phyloP scores from a whole-genome alignment of 2,797 vertebrate species.

The Acropternis orthonyx region DNA sequence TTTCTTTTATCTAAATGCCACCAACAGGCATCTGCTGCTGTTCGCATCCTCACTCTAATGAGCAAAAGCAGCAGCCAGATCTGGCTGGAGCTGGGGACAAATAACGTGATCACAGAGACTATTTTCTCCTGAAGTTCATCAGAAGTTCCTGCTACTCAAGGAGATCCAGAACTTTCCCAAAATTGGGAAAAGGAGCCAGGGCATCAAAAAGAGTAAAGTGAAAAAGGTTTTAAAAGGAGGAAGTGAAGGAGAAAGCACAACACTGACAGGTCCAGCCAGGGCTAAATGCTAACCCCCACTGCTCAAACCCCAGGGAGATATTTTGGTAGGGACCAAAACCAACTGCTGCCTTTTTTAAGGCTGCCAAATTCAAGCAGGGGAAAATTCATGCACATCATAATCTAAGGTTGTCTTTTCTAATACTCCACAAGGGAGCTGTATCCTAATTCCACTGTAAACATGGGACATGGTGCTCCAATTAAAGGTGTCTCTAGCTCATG shows the following conservation, averaged over 20 bases:
- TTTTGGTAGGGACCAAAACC: neutral
- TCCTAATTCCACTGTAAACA: neutral
- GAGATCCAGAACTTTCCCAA: neutral
- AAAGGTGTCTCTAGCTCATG: neutral
- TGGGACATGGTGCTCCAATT: neutral
- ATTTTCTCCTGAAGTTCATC: neutral
- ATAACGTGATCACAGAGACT: neutral
- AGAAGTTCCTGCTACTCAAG: neutral
- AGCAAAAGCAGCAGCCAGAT: neutral
- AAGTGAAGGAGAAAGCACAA: neutral
- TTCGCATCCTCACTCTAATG: neutral
- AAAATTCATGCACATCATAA: neutral
- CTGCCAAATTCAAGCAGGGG: neutral
- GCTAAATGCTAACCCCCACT: neutral
- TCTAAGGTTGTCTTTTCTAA: neutral
- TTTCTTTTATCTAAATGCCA: slow-evolving; percentile 42
- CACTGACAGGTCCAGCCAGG: neutral
- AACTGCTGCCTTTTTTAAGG: neutral
- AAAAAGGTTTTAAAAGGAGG: neutral
- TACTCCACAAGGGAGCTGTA: neutral
- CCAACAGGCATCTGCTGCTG: slow-evolving; percentile 40
- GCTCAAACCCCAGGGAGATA: neutral
- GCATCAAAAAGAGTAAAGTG: neutral
- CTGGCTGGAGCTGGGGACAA: neutral
- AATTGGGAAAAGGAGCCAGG: neutral